Base-by-base conservation (phyloP, 2,888 invertebrate genomes). In the Eurytoma adleriae region DNA sequence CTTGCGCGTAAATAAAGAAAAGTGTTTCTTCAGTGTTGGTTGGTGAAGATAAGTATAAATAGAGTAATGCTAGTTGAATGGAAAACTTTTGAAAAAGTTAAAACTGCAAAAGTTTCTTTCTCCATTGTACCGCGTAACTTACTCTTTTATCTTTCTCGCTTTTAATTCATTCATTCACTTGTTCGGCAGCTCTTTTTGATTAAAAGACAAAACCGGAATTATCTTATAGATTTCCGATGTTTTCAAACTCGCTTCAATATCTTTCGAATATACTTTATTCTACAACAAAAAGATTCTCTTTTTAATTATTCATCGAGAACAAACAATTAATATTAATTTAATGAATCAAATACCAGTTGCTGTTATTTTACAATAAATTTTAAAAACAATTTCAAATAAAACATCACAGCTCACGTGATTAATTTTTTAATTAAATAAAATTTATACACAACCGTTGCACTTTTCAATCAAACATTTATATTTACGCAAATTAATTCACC, bases 41-140 rank as follows among this genome's bases (percentile, higher is more conserved):
- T 18, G 50, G 70, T 18, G 67, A 68, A 80, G 79, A 83, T 82
- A 78, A 73, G 72, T 75, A 76, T 81, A 82, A 79, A 80, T 80
- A 56, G 71, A 76, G 73, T 78, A 79, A 57, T 64, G 62, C 69
- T 78, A 61, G 54, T 74, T 74, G 54, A 73, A 82, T 77, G 77
- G 16, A 69, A 81, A 82, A 82, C 73, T 71, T 80, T 80, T 68
- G 24, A 16, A 67, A 67, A 80, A 81, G 72, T 79, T 82, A 30
- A 79, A 81, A 74, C 68, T 66, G 59, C 59, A 59, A 82, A 79
- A 77, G 66, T 81, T 80, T 79, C 66, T 27, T 59, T 48, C 14
- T 50, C 61, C 52, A 20, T 59, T 24, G 12, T 40, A 40, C 78
- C 50, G 14, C 27, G 48, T 66, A 14, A 27, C 20, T 62, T 7